Conservation (phyloP, 2,797 vertebrate genomes). For the Lates japonicus region DNA sequence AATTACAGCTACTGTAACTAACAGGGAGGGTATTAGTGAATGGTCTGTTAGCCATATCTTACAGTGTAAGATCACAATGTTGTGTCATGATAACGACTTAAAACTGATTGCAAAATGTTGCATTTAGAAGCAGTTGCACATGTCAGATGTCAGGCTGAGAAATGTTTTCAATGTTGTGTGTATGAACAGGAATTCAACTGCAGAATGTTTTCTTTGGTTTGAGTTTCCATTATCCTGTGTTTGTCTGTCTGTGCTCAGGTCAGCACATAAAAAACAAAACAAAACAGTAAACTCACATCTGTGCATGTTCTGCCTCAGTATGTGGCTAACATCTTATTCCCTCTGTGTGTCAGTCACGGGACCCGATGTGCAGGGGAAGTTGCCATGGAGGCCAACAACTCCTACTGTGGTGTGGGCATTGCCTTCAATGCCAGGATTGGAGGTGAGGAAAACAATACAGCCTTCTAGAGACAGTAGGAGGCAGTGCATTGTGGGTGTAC, state of each 20-base stretch:
- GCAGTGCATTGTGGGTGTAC: slow-evolving; percentile 61
- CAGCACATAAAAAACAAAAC: slow-evolving; percentile 34
- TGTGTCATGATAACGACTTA: background rate
- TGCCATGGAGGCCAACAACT: slow-evolving; percentile 85
- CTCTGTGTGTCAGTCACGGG: slow-evolving; percentile 73
- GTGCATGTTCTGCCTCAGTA: slow-evolving; percentile 42
- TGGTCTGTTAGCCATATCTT: background rate
- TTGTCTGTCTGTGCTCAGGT: slow-evolving; percentile 33
- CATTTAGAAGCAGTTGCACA: background rate
- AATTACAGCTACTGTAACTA: background rate
- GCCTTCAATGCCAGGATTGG: slow-evolving; percentile 78
- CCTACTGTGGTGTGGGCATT: slow-evolving; percentile 80
- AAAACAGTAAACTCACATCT: slow-evolving; percentile 8
- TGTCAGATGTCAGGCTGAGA: background rate
- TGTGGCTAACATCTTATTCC: slow-evolving; percentile 54
- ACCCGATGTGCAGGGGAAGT: slow-evolving; percentile 84
- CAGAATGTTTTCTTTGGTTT: slow-evolving; percentile 8
- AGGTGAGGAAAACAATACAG: slow-evolving; percentile 73
- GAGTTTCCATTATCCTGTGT: slow-evolving; percentile 2
- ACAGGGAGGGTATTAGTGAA: background rate
- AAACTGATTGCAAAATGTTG: background rate
- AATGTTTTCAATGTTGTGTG: background rate
- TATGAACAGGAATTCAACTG: background rate
- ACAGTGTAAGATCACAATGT: slow-evolving; percentile 6
- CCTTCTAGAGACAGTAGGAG: slow-evolving; percentile 58